Conservation (phyloP, 2,113 vertebrate genomes). For the Lepus europaeus region DNA sequence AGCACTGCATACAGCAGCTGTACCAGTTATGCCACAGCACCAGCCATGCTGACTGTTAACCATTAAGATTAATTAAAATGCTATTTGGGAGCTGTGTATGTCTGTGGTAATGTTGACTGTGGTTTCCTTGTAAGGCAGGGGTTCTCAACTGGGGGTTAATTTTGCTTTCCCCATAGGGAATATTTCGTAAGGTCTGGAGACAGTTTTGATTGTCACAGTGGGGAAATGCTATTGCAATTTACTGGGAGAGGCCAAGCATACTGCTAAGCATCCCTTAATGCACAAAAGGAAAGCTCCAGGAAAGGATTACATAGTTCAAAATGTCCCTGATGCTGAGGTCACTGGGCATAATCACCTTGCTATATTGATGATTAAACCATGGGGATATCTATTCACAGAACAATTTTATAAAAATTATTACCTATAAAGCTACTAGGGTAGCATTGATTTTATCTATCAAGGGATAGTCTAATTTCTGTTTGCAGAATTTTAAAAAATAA, state of each 20-base stretch:
- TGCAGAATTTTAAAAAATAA: neutral
- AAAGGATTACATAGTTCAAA: neutral
- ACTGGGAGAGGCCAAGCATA: neutral
- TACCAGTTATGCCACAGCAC: too few species aligned
- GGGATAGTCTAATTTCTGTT: neutral
- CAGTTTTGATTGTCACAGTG: neutral
- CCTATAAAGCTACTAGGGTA: neutral
- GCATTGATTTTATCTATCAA: conserved; percentile 14
- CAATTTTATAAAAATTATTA: neutral
- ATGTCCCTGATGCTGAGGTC: neutral
- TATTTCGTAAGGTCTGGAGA: neutral
- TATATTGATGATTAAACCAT: neutral
- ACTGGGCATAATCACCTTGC: neutral
- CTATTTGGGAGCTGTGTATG: neutral
- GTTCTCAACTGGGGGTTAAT: neutral
- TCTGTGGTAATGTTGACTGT: neutral
- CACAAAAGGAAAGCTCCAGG: neutral
- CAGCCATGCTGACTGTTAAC: neutral
- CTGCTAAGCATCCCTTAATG: neutral
- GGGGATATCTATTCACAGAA: neutral
- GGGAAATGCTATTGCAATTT: neutral
- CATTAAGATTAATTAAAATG: neutral
- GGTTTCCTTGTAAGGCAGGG: neutral
- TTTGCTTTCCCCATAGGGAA: neutral
- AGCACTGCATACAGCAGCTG: too few species aligned